Percentiles rank a stretch among this genome's conserved stretches.
Evolutionary conservation across 1,140 invertebrate species (phyloP).

Genomic region (Copidosoma floridanum): DNA sequence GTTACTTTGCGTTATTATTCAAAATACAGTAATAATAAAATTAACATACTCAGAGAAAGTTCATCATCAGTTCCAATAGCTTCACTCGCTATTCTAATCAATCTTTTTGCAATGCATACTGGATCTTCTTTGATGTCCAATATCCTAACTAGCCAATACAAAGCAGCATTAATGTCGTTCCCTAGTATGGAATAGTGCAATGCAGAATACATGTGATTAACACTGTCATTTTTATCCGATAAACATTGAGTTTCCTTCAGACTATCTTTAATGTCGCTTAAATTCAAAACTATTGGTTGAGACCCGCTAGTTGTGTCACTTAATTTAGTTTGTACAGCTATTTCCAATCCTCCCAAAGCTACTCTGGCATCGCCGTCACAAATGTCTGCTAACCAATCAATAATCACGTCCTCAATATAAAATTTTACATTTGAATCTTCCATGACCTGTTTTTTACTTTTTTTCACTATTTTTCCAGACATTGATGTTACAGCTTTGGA

Average conservation of each 20-base stretch:
- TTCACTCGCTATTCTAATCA: constrained; percentile 73
- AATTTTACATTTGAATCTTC: constrained; percentile 32
- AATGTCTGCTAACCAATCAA: constrained; percentile 69
- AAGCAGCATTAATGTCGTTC: constrained; percentile 71
- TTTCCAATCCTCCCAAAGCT: constrained; percentile 71
- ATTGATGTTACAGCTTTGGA: constrained; percentile 57
- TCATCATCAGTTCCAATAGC: constrained; percentile 63
- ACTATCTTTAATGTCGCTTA: constrained; percentile 63
- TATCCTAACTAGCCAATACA: constrained; percentile 81
- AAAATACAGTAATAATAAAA: constrained; percentile 18
- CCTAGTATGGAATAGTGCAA: constrained; percentile 78
- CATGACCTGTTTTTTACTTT: constrained; percentile 21
- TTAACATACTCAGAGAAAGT: constrained; percentile 50
- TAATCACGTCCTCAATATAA: constrained; percentile 60
- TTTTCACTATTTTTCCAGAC: constrained; percentile 34
- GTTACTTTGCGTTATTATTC: background rate
- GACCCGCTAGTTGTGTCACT: constrained; percentile 19
- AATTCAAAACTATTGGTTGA: constrained; percentile 47
- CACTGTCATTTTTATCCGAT: constrained; percentile 74
- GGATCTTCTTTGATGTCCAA: constrained; percentile 78
- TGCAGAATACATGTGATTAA: constrained; percentile 64
- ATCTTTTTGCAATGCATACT: constrained; percentile 69
- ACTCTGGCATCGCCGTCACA: constrained; percentile 78
- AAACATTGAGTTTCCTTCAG: constrained; percentile 64
- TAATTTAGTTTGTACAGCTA: constrained; percentile 60